Conservation (phyloP, 2,113 vertebrate genomes). For the Noctilio leporinus region DNA sequence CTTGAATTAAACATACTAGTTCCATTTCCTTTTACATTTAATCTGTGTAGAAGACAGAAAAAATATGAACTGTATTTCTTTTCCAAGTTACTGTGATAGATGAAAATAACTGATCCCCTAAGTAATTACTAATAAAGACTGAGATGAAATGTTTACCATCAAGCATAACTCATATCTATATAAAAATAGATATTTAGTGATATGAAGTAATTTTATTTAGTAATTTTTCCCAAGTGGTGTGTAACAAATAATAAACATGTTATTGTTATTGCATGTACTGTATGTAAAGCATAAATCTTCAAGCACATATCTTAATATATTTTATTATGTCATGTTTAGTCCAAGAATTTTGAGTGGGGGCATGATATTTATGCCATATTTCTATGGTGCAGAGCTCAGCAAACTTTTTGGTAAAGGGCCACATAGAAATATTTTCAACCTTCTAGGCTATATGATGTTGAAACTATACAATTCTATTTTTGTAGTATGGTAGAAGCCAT, state of each 20-base stretch:
- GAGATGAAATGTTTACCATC: conserved; percentile 36
- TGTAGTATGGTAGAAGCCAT: neutral
- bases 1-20: conserved; percentile 54
- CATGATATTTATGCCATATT: neutral
- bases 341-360: neutral
- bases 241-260: conserved; percentile 9
- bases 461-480: neutral
- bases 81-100: conserved; percentile 14
- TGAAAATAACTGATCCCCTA: conserved; percentile 38
- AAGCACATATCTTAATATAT: conserved; percentile 17
- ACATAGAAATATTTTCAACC: conserved; percentile 15
- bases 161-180: conserved; percentile 21
- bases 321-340: neutral
- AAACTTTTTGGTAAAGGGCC: neutral
- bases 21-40: conserved; percentile 62
- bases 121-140: conserved; percentile 46
- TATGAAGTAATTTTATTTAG: conserved; percentile 13
- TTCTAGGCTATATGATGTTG: neutral
- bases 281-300: conserved; percentile 3
- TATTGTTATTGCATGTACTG: neutral
- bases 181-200: conserved; percentile 35
- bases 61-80: conserved; percentile 52
- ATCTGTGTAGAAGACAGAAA: conserved; percentile 38
- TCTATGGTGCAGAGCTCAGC: neutral
- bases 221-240: conserved; percentile 5